Base-by-base conservation (phyloP, 2,113 vertebrate species). In the Neoarius graeffei region DNA sequence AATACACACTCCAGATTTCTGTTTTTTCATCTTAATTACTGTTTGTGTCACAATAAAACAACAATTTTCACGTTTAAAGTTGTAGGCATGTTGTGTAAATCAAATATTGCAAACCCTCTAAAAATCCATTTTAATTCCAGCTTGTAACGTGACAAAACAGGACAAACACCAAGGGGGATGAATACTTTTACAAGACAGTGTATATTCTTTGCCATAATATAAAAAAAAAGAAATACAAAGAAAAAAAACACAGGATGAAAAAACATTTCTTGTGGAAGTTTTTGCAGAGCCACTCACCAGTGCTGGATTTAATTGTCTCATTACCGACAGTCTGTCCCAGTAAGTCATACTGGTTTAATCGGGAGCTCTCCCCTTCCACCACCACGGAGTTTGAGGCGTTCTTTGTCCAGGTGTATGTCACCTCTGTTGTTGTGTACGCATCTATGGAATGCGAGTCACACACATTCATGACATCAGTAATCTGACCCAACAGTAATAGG, bases 321-420 rank as follows among this genome's bases (percentile, higher is more conserved):
- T 99, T 97, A 67, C 98, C 98, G 59, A 98, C 97, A 30, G 98
- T 97, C 90, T 99, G 98, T 57, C 98, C 98, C 13, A 99, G 94
- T 60, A 99, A 94, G 91, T 99, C 98, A 66, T 99, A 99, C 56
- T 99, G 98, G 94, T 99, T 99, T 80, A 99, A 91, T 48, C 98
- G 96, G 15, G 98, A 99, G 82, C 98, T 98, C 93, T 99, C 98
- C 85, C 95, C 96, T 90, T 97, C 98, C 85, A 99, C 98, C 87
- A 98, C 97, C 84, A 99, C 98, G 7, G 98, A 99, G 88, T 98
- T 96, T 0, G 97, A 97, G 48, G 98, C 97, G 87, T 98, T 99
- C 0, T 93, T 95, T 81, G 97, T 99, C 98, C 98, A 99, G 84
- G 96, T 96, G 60, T 99, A 99, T 23, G 97, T 99, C 90, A 99